A percentile compares a stretch with the other conserved stretches of the same genome.
Evolutionary conservation across 2,797 vertebrate species (phyloP).

Genomic region (Amphiprion clarkii): DNA sequence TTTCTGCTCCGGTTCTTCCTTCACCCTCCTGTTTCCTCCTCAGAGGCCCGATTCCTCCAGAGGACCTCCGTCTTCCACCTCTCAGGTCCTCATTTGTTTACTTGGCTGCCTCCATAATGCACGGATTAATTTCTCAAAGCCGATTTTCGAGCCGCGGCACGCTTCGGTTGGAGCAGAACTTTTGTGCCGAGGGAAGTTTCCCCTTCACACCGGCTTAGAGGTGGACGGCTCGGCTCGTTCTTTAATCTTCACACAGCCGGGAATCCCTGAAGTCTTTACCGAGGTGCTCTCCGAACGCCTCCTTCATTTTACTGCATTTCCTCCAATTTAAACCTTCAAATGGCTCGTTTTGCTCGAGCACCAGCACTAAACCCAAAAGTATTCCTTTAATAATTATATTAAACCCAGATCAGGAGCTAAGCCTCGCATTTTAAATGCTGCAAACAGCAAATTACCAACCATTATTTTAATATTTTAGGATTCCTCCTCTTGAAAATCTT

Average conservation of each 20-base stretch:
- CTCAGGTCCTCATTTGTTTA: slow-evolving; percentile 76
- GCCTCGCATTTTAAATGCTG: too few species aligned
- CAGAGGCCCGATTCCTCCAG: slow-evolving; percentile 13
- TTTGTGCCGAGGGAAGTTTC: slow-evolving; percentile 77
- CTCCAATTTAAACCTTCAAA: too few species aligned
- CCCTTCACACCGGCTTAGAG: slow-evolving; percentile 86
- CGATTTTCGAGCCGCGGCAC: slow-evolving; percentile 78
- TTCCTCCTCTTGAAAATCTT: too few species aligned
- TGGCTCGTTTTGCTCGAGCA: too few species aligned
- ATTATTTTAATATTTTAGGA: too few species aligned
- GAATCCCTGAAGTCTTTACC: not conserved
- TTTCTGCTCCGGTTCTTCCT: slow-evolving; percentile 57
- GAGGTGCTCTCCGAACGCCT: too few species aligned
- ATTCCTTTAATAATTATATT: too few species aligned
- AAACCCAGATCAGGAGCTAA: too few species aligned
- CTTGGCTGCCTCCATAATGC: slow-evolving; percentile 70
- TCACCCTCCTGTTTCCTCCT: slow-evolving; percentile 25
- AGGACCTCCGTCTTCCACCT: slow-evolving; percentile 60
- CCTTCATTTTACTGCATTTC: too few species aligned
- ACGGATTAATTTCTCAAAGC: slow-evolving; percentile 85
- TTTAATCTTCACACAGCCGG: slow-evolving; percentile 72
- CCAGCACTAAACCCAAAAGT: too few species aligned
- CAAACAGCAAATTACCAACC: too few species aligned
- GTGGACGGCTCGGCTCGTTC: slow-evolving; percentile 73
- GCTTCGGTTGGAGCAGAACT: slow-evolving; percentile 71